Percentiles rank a stretch among this genome's conserved stretches.
Evolutionary conservation across 1,140 invertebrate genomes (phyloP).

Genomic region (Panulirus ornatus): DNA sequence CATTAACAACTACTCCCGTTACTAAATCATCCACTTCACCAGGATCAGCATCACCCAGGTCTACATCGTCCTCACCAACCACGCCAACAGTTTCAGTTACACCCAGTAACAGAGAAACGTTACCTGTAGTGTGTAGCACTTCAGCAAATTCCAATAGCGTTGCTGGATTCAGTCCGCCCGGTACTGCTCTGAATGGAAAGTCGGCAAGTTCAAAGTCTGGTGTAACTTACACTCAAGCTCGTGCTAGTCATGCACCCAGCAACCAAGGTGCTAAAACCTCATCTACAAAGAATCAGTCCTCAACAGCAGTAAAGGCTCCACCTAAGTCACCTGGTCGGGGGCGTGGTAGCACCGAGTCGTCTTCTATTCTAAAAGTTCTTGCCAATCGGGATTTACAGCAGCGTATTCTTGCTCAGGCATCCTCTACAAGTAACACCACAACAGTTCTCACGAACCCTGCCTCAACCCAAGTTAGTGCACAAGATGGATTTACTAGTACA

Average conservation of each 20-base stretch:
- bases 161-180: not conserved
- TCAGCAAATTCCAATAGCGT: not conserved
- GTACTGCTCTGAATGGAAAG: constrained; percentile 5
- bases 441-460: not conserved
- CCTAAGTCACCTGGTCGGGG: constrained; percentile 60
- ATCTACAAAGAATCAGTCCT: constrained; percentile 15
- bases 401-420: not conserved
- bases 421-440: constrained; percentile 12
- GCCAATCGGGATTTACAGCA: constrained; percentile 75
- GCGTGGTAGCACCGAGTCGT: constrained; percentile 16
- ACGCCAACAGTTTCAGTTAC: constrained; percentile 1
- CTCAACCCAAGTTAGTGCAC: constrained; percentile 17
- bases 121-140: not conserved
- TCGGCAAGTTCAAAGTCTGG: constrained; percentile 7
- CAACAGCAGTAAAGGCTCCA: constrained; percentile 25
- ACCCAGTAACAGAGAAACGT: not conserved
- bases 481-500: constrained; percentile 6
- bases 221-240: not conserved
- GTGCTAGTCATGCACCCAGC: not conserved
- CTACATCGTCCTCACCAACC: not conserved
- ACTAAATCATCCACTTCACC: constrained; percentile 20
- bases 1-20: not conserved
- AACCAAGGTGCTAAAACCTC: constrained; percentile 11
- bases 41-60: not conserved
- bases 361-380: constrained; percentile 76